A percentile compares a stretch with the other conserved stretches of the same genome.
phyloP scores from a whole-genome alignment of 2,113 vertebrate genomes.

The Osmerus eperlanus region DNA sequence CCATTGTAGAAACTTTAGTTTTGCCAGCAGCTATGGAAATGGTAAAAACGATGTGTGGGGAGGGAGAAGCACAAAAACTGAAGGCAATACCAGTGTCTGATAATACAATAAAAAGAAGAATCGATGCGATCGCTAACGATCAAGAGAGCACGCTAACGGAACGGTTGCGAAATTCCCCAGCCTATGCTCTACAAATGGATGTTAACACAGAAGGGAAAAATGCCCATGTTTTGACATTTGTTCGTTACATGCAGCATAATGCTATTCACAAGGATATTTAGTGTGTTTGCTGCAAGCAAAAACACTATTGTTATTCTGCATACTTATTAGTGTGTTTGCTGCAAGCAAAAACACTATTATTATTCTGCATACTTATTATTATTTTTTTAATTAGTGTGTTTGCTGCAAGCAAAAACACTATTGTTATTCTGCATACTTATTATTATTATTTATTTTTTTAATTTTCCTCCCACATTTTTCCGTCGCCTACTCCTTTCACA shows the following conservation, averaged over 20 bases:
- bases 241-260: neutral
- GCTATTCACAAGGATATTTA: slow-evolving; percentile 19
- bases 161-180: neutral
- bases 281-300: too few relatives aligned
- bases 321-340: too few relatives aligned
- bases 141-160: neutral
- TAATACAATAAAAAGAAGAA: neutral
- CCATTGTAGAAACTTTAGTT: neutral
- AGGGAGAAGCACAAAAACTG: slow-evolving; percentile 12
- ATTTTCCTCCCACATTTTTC: too few relatives aligned
- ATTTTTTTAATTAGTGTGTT: too few relatives aligned
- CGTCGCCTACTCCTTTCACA: too few relatives aligned
- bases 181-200: too few relatives aligned
- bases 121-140: neutral
- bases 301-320: too few relatives aligned
- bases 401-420: too few relatives aligned
- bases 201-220: neutral
- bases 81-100: slow-evolving; percentile 3
- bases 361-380: too few relatives aligned
- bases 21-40: neutral
- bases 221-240: slow-evolving; percentile 9
- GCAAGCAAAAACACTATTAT: too few relatives aligned
- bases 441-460: too few relatives aligned
- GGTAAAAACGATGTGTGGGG: slow-evolving; percentile 16
- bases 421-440: too few relatives aligned